These are phyloP conservation scores for Achatina immaculata DNA, from an alignment of 1,140 invertebrate species.

Conservation along the genomic window DNA sequence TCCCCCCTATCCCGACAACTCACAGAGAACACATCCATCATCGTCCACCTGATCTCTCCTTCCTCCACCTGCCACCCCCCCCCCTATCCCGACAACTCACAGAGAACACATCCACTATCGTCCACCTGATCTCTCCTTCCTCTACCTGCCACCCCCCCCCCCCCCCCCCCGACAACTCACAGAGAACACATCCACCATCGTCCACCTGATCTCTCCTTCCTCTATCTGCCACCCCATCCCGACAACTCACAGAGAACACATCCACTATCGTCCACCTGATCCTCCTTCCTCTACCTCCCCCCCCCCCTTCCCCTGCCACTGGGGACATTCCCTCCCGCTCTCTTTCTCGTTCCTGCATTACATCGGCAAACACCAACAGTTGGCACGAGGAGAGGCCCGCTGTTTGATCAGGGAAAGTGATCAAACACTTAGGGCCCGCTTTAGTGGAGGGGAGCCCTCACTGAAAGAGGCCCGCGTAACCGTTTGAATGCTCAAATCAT, in stretches of 20 bases:
- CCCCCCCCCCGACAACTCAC: too few relatives aligned
- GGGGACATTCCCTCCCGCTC: not conserved
- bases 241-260: too few relatives aligned
- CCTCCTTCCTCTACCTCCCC: too few relatives aligned
- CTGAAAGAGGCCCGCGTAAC: not conserved
- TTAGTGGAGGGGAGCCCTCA: not conserved
- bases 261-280: too few relatives aligned
- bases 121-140: not conserved
- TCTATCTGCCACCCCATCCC: too few relatives aligned
- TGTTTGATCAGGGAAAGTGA: constrained; percentile 18
- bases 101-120: not conserved
- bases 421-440: not conserved
- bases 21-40: too few relatives aligned
- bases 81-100: not conserved
- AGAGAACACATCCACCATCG: not conserved
- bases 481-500: too few relatives aligned
- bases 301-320: too few relatives aligned
- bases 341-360: not conserved
- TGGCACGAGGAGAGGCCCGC: not conserved
- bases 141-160: not conserved
- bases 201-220: too few relatives aligned
- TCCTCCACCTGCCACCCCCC: too few relatives aligned
- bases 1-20: too few relatives aligned
- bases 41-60: too few relatives aligned
- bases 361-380: not conserved